Conservation (phyloP, 2,888 invertebrate genomes). For the Dorcus hopei region DNA sequence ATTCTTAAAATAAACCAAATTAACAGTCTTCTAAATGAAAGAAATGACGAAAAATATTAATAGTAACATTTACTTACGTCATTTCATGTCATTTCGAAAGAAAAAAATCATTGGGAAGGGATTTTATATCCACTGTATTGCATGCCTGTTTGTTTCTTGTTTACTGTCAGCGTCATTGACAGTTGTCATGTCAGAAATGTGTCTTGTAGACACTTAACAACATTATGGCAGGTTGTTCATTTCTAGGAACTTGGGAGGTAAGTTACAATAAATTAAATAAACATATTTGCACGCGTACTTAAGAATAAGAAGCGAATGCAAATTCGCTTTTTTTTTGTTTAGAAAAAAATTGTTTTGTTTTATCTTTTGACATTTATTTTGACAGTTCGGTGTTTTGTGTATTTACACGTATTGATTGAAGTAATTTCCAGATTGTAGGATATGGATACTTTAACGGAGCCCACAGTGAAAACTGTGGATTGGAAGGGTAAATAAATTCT, state of each 20-base stretch:
- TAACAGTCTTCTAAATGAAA: too few relatives aligned
- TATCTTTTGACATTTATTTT: slow-evolving; percentile 14
- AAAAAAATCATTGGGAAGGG: too few relatives aligned
- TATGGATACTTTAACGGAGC: slow-evolving; percentile 49
- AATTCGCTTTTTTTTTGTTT: too few relatives aligned
- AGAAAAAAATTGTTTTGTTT: neutral
- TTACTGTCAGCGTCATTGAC: neutral
- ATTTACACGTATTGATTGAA: slow-evolving; percentile 13
- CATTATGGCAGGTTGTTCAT: slow-evolving; percentile 49
- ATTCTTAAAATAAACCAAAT: too few relatives aligned
- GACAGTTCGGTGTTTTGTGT: slow-evolving; percentile 14
- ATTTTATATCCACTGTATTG: too few relatives aligned
- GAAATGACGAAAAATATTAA: too few relatives aligned
- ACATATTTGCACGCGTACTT: too few relatives aligned
- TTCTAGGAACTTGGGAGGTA: slow-evolving; percentile 58
- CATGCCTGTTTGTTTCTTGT: neutral
- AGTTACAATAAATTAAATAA: slow-evolving; percentile 18
- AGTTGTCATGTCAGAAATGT: slow-evolving; percentile 13
- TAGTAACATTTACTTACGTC: too few relatives aligned
- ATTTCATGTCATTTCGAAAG: too few relatives aligned
- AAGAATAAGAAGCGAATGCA: neutral
- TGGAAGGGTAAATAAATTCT: slow-evolving; percentile 50
- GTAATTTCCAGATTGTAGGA: slow-evolving; percentile 47
- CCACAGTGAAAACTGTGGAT: slow-evolving; percentile 49
- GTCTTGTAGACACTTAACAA: slow-evolving; percentile 12